Evolutionary conservation across 2,797 vertebrate species (phyloP).

Genomic region (Varecia variegata): DNA sequence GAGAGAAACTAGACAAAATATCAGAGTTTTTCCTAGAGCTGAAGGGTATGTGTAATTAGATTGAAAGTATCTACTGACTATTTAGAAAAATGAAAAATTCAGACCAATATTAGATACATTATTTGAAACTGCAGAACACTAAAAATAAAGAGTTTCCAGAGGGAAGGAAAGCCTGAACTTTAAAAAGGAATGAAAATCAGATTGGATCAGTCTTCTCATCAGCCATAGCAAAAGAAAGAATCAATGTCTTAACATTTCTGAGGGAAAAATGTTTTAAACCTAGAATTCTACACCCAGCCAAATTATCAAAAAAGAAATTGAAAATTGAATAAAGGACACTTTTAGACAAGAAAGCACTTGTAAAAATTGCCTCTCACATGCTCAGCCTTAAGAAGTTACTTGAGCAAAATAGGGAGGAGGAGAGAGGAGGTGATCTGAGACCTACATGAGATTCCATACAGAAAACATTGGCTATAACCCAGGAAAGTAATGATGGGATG

Average conservation of each 20-base stretch:
- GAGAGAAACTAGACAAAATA: neutral
- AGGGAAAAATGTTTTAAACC: neutral
- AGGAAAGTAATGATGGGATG: neutral
- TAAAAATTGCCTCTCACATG: neutral
- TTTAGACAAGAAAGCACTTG: neutral
- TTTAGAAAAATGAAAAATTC: slow-evolving; percentile 3
- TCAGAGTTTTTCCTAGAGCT: neutral
- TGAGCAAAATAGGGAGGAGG: neutral
- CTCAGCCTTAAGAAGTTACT: neutral
- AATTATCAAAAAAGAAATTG: neutral
- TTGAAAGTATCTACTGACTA: neutral
- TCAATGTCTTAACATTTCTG: neutral
- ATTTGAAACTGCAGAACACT: neutral
- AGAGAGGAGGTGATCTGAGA: neutral
- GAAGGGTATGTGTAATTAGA: neutral
- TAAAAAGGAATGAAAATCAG: neutral
- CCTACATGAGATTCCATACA: neutral
- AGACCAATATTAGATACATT: neutral
- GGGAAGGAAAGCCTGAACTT: neutral
- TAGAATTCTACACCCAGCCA: neutral
- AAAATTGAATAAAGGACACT: neutral
- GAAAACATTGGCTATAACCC: neutral
- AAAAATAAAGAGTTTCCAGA: neutral
- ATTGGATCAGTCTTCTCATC: neutral
- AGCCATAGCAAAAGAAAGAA: neutral